These are phyloP conservation scores for Thamnophis elegans DNA, from an alignment of 2,797 vertebrate species.

Conservation along the genomic window DNA sequence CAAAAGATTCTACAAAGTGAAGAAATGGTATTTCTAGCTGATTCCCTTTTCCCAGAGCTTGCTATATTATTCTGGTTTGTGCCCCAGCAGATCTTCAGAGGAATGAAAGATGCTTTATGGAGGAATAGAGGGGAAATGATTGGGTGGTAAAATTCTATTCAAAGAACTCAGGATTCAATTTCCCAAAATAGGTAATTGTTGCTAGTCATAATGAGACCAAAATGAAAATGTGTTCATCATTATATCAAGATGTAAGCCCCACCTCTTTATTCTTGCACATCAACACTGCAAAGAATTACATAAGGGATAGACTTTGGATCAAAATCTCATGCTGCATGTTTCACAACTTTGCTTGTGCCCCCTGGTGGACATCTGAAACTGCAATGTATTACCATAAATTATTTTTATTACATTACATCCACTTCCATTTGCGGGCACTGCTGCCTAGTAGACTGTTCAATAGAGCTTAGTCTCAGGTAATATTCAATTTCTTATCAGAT, in stretches of 20 bases:
- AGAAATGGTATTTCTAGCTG: neutral
- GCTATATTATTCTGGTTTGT: neutral
- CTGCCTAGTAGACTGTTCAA: neutral
- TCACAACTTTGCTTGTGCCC: neutral
- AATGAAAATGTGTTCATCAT: neutral
- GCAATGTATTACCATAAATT: neutral
- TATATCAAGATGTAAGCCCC: neutral
- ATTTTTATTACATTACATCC: neutral
- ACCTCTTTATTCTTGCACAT: neutral
- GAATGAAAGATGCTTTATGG: neutral
- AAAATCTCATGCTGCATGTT: neutral
- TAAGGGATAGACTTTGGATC: neutral
- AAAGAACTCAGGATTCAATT: neutral
- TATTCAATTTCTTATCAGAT: slow-evolving; percentile 1
- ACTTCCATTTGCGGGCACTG: neutral
- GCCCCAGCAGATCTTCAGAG: neutral
- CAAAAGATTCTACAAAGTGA: neutral
- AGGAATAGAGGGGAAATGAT: neutral
- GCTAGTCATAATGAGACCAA: neutral
- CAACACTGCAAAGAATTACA: neutral
- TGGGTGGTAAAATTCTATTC: neutral
- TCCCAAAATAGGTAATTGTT: neutral
- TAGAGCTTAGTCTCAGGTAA: neutral
- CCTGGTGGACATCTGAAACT: neutral
- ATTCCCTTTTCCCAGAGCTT: neutral